Evolutionary conservation across 2,888 invertebrate species (phyloP), one percentile per base, ranked within the genome.

Genomic region (Teinopalpus imperialis): DNA sequence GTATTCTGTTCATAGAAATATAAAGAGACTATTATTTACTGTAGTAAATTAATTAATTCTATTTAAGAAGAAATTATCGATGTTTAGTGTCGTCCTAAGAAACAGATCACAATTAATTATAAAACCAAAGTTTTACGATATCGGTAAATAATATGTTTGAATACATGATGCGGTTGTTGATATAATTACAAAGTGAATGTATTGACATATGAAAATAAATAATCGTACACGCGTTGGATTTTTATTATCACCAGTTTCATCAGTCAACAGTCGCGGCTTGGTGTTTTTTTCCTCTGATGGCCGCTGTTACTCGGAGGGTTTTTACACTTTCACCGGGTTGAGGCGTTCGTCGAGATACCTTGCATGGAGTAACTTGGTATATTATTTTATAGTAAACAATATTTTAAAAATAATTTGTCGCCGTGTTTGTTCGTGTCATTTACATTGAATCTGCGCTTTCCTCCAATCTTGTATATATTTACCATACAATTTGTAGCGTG

Each of bases 141-240:
- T 58, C 56, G 53, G 50, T n/a, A n/a, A 49, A 49, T 57, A 57
- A 56, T 57, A 56, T 42, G 39, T 48, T 47, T 57, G 53, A 32
- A 63, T 60, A 47, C 53, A 61, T 56, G 52, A 53, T 59, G 67
- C 63, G 73, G 74, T 76, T 77, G 75, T 76, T 71, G 62, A 67
- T 26, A 66, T 65, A 63, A 57, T 30, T 32, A 42, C 20, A 68
- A 55, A 53, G 65, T 75, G 64, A 68, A 75, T 76, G 75, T 77
- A 76, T 74, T 74, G 58, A 72, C 56, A 74, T 74, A 70, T 72
- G 59, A 67, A 30, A 81, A 81, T 82, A 81, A 83, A 81, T 81
- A 73, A 81, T 75, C 70, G 67, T 76, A 80, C 60, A 67, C 61
- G 66, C 49, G 5, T 5, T 30, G 8, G 7, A 20, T 2, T 37